Conservation (phyloP, 2,888 invertebrate species). For the Leptarthrus brevirostris region DNA sequence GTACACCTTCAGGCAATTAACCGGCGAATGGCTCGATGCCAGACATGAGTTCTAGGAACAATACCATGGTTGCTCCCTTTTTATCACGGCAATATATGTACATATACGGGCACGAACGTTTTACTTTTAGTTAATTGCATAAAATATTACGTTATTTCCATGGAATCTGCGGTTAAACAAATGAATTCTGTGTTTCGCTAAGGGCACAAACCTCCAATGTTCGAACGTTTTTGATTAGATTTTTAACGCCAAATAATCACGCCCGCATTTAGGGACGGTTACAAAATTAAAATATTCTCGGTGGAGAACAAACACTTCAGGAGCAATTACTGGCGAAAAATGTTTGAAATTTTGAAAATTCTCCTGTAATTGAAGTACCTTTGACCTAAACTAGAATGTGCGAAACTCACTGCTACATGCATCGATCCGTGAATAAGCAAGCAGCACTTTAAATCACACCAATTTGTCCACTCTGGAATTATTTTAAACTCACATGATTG, state of each 20-base stretch:
- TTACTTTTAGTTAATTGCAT: conserved; percentile 36
- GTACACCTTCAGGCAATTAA: conserved; percentile 48
- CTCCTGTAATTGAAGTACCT: not conserved
- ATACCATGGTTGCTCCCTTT: conserved; percentile 33
- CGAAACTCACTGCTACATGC: not conserved
- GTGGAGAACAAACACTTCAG: not conserved
- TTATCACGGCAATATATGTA: conserved; percentile 29
- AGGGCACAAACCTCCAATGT: not conserved
- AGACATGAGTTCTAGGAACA: conserved; percentile 30
- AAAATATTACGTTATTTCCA: conserved; percentile 12
- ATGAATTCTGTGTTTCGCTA: not conserved
- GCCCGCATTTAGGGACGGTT: not conserved
- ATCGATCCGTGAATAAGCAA: not conserved
- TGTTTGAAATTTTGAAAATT: not conserved
- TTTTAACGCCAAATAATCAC: not conserved
- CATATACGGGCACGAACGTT: conserved; percentile 5
- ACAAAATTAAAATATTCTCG: not conserved
- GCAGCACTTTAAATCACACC: not conserved
- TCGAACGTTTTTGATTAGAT: not conserved
- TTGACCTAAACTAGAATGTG: too few species aligned
- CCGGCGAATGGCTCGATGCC: conserved; percentile 43
- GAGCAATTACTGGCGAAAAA: not conserved
- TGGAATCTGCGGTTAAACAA: not conserved
- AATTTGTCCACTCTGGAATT: conserved; percentile 1
- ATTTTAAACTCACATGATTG: not conserved